Base-by-base conservation (phyloP, 2,888 invertebrate species). In the Epinotia ramella region DNA sequence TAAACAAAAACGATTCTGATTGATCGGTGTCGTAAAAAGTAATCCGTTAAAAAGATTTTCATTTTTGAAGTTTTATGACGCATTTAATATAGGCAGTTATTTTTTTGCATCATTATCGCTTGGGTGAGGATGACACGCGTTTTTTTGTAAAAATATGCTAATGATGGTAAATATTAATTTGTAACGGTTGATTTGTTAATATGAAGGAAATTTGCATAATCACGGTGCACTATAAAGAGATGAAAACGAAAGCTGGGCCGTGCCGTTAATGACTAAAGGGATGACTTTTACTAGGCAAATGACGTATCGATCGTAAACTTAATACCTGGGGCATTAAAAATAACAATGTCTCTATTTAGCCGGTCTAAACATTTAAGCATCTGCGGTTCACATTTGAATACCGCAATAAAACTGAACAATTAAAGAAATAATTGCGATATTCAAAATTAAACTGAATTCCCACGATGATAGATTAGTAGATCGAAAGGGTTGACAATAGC, bases 161-260 rank as follows among this genome's bases (percentile, higher is more conserved):
- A 94, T 93, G 81, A 88, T 80, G 74, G 89, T 93, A 93, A 94
- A 94, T 91, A 94, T 89, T 90, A 91, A 94, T 94, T 94, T 93
- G 93, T 91, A 91, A 94, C 94, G 94, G 94, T 89, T 94, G 93
- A 94, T 94, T 92, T 94, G 93, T 86, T 92, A 92, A 92, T 92
- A 87, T 84, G 84, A 84, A 80, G 64, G 65, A 72, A 73, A 91
- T 93, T 93, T 88, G 89, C 94, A 93, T 93, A 93, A 92, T 90
- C 84, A 90, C 78, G 77, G 75, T 79, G 76, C 69, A 83, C 79
- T 79, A 79, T 82, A 86, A 85, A 86, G 85, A 81, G 81, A 77
- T 79, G 85, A 84, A 82, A n/a, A n/a, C n/a, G n/a, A n/a, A 79
- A 79, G 81, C 79, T 83, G 69, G 69, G 69, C 81, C 79, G 76